These are phyloP conservation scores for Neoniphon sammara DNA, from an alignment of 2,797 vertebrate genomes.

Conservation along the genomic window DNA sequence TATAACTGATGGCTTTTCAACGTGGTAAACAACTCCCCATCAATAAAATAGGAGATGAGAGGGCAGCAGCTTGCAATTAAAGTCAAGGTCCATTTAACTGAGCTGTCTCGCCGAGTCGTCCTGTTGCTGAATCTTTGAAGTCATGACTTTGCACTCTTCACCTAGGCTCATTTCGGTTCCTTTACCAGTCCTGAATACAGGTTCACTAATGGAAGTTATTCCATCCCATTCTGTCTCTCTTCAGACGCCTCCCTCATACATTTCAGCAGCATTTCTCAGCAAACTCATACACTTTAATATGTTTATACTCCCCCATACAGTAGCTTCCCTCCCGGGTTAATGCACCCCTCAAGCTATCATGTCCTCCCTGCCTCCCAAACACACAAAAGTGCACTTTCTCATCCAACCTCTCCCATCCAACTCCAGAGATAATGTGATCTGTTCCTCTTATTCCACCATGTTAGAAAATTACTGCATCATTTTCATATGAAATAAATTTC, in stretches of 20 bases:
- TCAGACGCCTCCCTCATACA: conserved; percentile 40
- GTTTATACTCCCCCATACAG: conserved; percentile 31
- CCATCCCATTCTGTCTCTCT: conserved; percentile 39
- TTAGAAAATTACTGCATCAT: conserved; percentile 5
- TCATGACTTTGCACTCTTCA: conserved; percentile 54
- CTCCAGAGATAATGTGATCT: conserved; percentile 8
- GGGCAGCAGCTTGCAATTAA: conserved; percentile 68
- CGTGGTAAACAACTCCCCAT: conserved; percentile 67
- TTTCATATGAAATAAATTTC: background rate
- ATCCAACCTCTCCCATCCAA: background rate
- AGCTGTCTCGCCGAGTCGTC: conserved; percentile 9
- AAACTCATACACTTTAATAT: conserved; percentile 49
- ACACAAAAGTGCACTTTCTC: conserved; percentile 4
- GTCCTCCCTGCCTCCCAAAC: conserved; percentile 39
- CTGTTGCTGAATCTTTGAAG: conserved; percentile 34
- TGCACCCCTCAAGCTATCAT: conserved; percentile 50
- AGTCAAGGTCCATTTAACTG: conserved; percentile 70
- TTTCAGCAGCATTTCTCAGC: conserved; percentile 36
- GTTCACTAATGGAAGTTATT: conserved; percentile 54
- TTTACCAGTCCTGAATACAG: conserved; percentile 34
- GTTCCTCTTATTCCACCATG: conserved; percentile 15
- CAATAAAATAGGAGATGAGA: conserved; percentile 67
- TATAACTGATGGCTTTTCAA: conserved; percentile 48
- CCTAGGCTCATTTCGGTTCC: conserved; percentile 34
- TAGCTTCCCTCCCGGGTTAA: conserved; percentile 49